Percentiles rank a stretch among this genome's conserved stretches.
Evolutionary conservation across 2,888 invertebrate species (phyloP).

Genomic region (Ethmia dodecea): DNA sequence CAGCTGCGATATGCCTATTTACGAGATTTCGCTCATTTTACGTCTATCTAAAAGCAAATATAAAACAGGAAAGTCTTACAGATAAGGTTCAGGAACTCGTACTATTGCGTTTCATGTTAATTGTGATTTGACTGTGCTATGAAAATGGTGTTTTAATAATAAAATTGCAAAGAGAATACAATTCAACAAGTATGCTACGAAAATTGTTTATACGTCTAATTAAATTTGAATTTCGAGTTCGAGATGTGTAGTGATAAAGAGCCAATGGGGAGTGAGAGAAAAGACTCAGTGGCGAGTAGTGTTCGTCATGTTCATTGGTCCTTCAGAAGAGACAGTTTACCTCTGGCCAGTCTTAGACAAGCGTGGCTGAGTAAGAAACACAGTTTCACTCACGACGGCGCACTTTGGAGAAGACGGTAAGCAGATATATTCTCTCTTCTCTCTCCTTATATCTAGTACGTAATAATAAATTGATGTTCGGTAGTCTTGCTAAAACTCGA

Average conservation of each 20-base stretch:
- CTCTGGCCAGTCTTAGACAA: slow-evolving; percentile 48
- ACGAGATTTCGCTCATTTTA: slow-evolving; percentile 21
- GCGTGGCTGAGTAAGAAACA: slow-evolving; percentile 48
- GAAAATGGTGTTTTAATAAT: too few relatives aligned
- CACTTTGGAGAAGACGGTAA: slow-evolving; percentile 54
- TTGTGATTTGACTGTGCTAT: slow-evolving; percentile 2
- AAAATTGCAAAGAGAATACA: slow-evolving; percentile 2
- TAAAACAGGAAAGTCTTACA: slow-evolving; percentile 25
- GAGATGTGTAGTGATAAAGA: slow-evolving; percentile 6
- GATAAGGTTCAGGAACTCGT: slow-evolving; percentile 28
- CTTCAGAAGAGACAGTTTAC: slow-evolving; percentile 58
- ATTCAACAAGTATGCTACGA: not conserved
- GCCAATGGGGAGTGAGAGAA: slow-evolving; percentile 24
- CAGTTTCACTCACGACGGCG: slow-evolving; percentile 44
- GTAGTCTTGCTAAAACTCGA: too few relatives aligned
- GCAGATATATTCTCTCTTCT: slow-evolving; percentile 13
- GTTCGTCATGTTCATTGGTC: slow-evolving; percentile 36
- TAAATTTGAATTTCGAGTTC: not conserved
- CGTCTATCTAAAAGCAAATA: slow-evolving; percentile 36
- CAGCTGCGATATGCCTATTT: slow-evolving; percentile 1
- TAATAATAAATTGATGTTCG: too few relatives aligned
- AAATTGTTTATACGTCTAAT: not conserved
- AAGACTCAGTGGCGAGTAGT: slow-evolving; percentile 19
- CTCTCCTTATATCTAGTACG: too few relatives aligned
- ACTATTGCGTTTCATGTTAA: slow-evolving; percentile 10